A percentile compares a stretch with the other conserved stretches of the same genome.
These are phyloP conservation scores for Chrysomallon squamiferum DNA, from an alignment of 1,140 invertebrate species.

Conservation along the genomic window DNA sequence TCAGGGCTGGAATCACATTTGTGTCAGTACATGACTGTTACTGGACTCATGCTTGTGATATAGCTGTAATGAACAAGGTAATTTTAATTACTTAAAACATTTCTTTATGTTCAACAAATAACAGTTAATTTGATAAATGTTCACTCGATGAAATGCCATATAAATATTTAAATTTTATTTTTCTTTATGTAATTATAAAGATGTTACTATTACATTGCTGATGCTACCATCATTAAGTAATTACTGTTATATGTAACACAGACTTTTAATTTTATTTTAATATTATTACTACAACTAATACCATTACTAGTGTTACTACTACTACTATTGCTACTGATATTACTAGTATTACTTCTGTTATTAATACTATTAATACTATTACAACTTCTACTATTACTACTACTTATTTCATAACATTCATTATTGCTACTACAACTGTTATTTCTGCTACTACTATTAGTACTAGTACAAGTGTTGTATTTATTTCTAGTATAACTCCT, in stretches of 20 bases:
- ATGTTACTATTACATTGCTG: background rate
- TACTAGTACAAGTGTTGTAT: too few relatives aligned
- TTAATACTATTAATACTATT: too few relatives aligned
- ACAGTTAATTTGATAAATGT: background rate
- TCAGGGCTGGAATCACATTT: slow-evolving; percentile 81
- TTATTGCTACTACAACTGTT: too few relatives aligned
- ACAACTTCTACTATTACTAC: too few relatives aligned
- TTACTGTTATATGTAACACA: background rate
- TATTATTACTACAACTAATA: too few relatives aligned
- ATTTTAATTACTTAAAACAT: slow-evolving; percentile 3
- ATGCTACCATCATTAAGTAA: background rate
- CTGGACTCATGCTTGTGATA: slow-evolving; percentile 94
- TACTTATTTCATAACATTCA: too few relatives aligned
- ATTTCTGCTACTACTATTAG: too few relatives aligned
- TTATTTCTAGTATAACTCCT: too few relatives aligned
- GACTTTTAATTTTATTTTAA: too few relatives aligned
- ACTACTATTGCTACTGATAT: too few relatives aligned
- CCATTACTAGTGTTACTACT: too few relatives aligned
- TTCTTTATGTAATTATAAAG: background rate
- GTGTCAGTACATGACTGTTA: slow-evolving; percentile 99
- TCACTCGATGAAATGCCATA: background rate
- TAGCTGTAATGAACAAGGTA: slow-evolving; percentile 90
- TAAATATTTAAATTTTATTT: background rate
- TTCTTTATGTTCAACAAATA: background rate
- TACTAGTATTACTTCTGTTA: too few relatives aligned